Evolutionary conservation across 2,113 vertebrate species (phyloP).

Genomic region (Vidua chalybeata): DNA sequence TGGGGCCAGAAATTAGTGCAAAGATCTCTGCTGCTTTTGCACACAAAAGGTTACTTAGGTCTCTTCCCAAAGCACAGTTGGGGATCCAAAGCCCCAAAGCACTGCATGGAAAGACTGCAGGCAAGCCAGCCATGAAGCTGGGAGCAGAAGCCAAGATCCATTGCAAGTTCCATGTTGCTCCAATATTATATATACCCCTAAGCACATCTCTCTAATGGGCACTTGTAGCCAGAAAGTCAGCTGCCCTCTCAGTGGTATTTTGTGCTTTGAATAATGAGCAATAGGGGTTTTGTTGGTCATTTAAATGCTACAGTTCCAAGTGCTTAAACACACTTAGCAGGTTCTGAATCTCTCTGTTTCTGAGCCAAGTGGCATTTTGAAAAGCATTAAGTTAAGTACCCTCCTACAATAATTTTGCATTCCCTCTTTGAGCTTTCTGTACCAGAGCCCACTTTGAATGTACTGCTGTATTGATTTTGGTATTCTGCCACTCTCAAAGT

Average conservation of each 20-base stretch:
- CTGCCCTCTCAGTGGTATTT: not conserved
- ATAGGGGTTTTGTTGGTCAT: conserved; percentile 19
- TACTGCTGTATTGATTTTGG: conserved; percentile 34
- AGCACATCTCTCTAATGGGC: conserved; percentile 20
- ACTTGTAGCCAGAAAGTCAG: conserved; percentile 22
- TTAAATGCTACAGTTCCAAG: conserved; percentile 22
- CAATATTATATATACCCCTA: not conserved
- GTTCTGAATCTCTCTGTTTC: not conserved
- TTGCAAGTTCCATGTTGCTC: not conserved
- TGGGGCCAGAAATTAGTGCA: not conserved
- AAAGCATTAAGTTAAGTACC: conserved; percentile 56
- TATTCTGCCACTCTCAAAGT: conserved; percentile 16
- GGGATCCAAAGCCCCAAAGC: not conserved
- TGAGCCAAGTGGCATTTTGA: conserved; percentile 31
- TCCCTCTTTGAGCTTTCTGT: conserved; percentile 4
- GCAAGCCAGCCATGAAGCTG: not conserved
- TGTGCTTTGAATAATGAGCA: not conserved
- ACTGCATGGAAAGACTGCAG: not conserved
- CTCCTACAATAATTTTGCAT: not conserved
- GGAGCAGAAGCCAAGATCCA: not conserved
- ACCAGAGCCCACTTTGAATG: not conserved
- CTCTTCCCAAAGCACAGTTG: not conserved
- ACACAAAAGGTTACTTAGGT: not conserved
- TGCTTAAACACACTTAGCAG: conserved; percentile 42
- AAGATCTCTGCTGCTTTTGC: not conserved